Conservation (phyloP, 2,113 vertebrate genomes). For the Anser cygnoides region DNA sequence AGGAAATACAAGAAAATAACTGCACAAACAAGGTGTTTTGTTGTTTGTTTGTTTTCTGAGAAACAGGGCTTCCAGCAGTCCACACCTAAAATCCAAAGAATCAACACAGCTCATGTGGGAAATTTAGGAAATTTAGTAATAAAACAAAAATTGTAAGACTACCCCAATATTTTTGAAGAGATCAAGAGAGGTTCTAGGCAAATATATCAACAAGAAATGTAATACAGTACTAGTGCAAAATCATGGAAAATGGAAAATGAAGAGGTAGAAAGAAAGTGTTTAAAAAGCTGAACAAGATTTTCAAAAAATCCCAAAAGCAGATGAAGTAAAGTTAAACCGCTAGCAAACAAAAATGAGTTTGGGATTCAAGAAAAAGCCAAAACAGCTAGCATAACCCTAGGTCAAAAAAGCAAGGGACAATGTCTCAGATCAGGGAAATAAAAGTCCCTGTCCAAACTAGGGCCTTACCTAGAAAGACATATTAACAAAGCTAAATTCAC, state of each 20-base stretch:
- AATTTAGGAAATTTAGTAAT: neutral
- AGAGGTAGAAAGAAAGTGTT: neutral
- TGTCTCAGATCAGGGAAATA: neutral
- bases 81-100: neutral
- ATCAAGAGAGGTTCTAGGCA: neutral
- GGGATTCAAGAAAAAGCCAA: neutral
- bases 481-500: neutral
- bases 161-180: neutral
- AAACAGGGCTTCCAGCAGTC: neutral
- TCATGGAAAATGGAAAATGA: neutral
- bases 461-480: neutral
- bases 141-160: neutral
- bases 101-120: neutral
- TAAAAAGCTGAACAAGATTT: neutral
- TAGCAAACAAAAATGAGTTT: neutral
- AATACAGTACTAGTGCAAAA: neutral
- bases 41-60: neutral
- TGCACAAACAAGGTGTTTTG: neutral
- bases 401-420: neutral
- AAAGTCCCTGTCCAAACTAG: neutral
- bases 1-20: neutral
- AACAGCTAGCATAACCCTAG: neutral
- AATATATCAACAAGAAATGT: neutral
- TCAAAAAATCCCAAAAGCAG: neutral
- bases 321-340: neutral